Evolutionary conservation across 2,797 vertebrate species (phyloP), one percentile per base, ranked within the genome.

Genomic region (Paramormyrops hopkinsi): DNA sequence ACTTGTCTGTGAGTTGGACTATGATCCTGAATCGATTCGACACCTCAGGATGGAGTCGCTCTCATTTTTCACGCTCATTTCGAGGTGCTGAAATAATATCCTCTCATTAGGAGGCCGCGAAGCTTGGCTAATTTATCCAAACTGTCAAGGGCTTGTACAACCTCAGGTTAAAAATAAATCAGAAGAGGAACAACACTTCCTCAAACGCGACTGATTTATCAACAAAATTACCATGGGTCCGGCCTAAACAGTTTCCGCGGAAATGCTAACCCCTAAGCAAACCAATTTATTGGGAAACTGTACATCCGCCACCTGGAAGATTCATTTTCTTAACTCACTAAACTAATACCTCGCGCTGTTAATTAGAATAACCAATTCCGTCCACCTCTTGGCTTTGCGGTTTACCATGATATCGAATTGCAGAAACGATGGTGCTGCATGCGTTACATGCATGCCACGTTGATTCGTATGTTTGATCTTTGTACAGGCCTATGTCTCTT

Each of bases 81-180:
- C 95, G 93, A 96, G 96, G 96, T 96, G 96, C 95, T 95, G 96
- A 97, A 98, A 97, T 98, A 97, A 98, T 97, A 97, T 96, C 96
- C 96, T 96, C 97, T 98, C 97, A 98, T 99, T 98, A 98, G 97
- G 96, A 96, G 96, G 94, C 95, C 94, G 94, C 94, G 95, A 96
- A 95, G 97, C 95, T 95, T 94, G 97, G 96, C 97, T 98, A 97
- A 98, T 99, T 97, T 97, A 98, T 98, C 96, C 96, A 95, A 96
- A 96, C 96, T 97, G 97, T 98, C 97, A 97, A 93, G 94, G 95
- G 94, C 96, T 96, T 97, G 97, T 97, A 97, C 97, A 97, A 97
- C 97, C 97, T 95, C 97, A 95, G 97, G 97, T 97, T 97, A 97
- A 96, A 96, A 97, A 98, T 98, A 98, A 98, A 98, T 98, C 97